These are phyloP conservation scores for Ambastaia sidthimunki DNA, from an alignment of 2,797 vertebrate species.

Conservation along the genomic window DNA sequence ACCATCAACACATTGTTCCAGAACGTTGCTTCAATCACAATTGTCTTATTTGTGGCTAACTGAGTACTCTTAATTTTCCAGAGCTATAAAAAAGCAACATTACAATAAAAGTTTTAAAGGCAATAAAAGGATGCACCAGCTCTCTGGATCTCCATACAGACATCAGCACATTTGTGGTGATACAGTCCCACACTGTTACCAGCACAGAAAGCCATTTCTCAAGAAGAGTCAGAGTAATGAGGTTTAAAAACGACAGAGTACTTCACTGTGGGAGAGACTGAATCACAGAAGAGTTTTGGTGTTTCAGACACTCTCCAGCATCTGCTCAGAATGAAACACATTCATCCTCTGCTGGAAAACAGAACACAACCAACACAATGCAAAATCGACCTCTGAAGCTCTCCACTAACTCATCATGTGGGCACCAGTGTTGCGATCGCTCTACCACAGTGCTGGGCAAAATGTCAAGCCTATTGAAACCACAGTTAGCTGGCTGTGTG, in stretches of 20 bases:
- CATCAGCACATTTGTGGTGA: slow-evolving; percentile 4
- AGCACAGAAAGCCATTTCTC: slow-evolving; percentile 27
- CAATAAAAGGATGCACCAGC: background rate
- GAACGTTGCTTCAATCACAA: too few species aligned
- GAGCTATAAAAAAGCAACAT: background rate
- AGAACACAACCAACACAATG: background rate
- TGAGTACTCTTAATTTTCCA: too few species aligned
- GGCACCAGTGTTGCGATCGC: slow-evolving; percentile 25
- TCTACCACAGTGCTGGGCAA: slow-evolving; percentile 58
- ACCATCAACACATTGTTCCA: too few species aligned
- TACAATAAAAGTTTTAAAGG: background rate
- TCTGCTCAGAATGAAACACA: background rate
- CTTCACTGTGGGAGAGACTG: background rate
- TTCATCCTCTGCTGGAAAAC: background rate
- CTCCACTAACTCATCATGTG: slow-evolving; percentile 13
- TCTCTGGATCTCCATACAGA: slow-evolving; percentile 7
- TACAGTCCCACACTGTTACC: background rate
- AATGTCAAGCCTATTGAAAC: slow-evolving; percentile 66
- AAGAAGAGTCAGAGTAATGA: background rate
- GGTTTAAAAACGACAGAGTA: background rate
- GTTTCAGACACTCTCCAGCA: background rate
- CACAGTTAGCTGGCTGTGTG: slow-evolving; percentile 38
- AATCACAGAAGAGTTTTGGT: background rate
- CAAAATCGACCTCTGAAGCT: slow-evolving; percentile 29
- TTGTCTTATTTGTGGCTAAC: too few species aligned